Evolutionary conservation across 1,140 invertebrate species (phyloP).

Genomic region (Leptonema lineaticorne): DNA sequence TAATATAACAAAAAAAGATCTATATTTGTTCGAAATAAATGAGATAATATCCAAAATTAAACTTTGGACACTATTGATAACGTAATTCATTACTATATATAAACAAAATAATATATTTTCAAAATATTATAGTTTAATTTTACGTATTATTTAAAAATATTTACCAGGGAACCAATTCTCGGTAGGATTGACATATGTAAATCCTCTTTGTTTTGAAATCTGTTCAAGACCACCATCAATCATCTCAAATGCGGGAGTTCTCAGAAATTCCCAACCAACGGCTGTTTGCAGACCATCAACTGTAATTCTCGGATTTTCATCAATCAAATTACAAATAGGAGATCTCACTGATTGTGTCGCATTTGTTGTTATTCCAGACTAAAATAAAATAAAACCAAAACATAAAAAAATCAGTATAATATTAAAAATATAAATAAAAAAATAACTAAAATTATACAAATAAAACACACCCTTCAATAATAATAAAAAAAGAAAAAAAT

Average conservation of each 20-base stretch:
- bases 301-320: conserved; percentile 68
- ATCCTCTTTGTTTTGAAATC: conserved; percentile 72
- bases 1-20: background rate
- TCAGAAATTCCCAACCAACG: conserved; percentile 80
- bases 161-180: conserved; percentile 85
- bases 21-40: background rate
- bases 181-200: conserved; percentile 82
- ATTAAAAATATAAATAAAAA: too few species aligned
- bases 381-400: conserved; percentile 37
- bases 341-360: conserved; percentile 81
- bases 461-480: too few species aligned
- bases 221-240: conserved; percentile 68
- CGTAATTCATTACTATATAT: background rate
- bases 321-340: conserved; percentile 76
- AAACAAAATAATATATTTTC: background rate
- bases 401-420: background rate
- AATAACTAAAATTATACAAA: too few species aligned
- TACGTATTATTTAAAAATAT: conserved; percentile 9
- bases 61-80: background rate
- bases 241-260: conserved; percentile 64
- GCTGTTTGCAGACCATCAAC: conserved; percentile 69
- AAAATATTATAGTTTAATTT: background rate
- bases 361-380: conserved; percentile 69
- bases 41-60: background rate
- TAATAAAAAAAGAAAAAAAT: too few species aligned